phyloP scores from a whole-genome alignment of 2,888 invertebrate genomes.

The Eupithecia centaureata region DNA sequence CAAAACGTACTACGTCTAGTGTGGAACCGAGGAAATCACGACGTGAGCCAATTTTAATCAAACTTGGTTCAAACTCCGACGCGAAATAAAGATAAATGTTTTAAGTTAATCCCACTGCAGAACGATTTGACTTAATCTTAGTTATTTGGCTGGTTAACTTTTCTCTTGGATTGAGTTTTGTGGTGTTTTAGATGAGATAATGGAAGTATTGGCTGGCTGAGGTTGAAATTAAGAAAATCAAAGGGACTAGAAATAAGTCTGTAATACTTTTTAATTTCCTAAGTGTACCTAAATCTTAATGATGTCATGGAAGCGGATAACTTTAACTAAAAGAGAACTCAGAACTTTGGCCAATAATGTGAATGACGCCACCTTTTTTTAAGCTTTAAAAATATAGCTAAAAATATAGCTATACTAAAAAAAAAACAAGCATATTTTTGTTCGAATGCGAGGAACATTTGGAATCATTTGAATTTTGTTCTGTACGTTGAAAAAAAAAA shows the following conservation, averaged over 20 bases:
- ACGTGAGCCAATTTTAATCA: constrained; percentile 40
- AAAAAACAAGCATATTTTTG: too few relatives aligned
- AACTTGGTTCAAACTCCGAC: constrained; percentile 31
- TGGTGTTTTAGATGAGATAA: not conserved
- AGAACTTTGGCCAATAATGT: too few relatives aligned
- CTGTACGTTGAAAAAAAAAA: too few relatives aligned
- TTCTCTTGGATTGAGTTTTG: constrained; percentile 5
- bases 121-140: constrained; percentile 10
- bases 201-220: not conserved
- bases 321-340: too few relatives aligned
- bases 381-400: too few relatives aligned
- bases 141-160: constrained; percentile 14
- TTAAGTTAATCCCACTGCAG: constrained; percentile 20
- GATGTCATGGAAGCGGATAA: too few relatives aligned
- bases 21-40: constrained; percentile 24
- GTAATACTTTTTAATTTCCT: too few relatives aligned
- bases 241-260: not conserved
- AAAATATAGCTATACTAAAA: too few relatives aligned
- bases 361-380: too few relatives aligned
- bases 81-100: constrained; percentile 32
- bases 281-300: too few relatives aligned
- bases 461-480: not conserved
- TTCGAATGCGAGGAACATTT: too few relatives aligned
- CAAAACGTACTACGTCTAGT: constrained; percentile 7
- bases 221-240: not conserved